Base-by-base conservation (phyloP, 2,888 invertebrate genomes). In the Scaptomyza tumidula region DNA sequence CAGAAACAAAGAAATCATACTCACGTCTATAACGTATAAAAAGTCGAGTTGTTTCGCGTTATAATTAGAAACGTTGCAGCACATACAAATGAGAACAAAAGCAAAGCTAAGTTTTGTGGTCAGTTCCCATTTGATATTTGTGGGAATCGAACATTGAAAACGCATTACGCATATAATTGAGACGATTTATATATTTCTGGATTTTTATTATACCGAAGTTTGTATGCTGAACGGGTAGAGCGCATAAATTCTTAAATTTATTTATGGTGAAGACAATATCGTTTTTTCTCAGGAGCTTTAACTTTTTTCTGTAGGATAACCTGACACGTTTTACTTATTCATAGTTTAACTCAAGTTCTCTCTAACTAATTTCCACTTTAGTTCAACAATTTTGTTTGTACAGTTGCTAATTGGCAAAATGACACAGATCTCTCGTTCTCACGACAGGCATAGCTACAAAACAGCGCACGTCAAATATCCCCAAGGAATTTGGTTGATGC, bases 31-130 rank as follows among this genome's bases (percentile, higher is more conserved):
- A 54, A 39, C 2, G 3, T 3, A 5, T 19, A 19, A 19, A 19
- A 19, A 35, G 39, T 16, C 39, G 16, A 7, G 9, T 53, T 29
- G 55, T 56, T 62, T 62, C 45, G 62, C 39, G 31, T 54, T 63
- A 63, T 72, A 75, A 77, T 72, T 75, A 57, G 72, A 75, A 67
- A 57, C 19, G 19, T 54, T 63, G 72, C 74, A 43, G 37, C 13
- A 50, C 55, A 67, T 72, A 77, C 78, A 71, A 72, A 75, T 75
- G 67, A 66, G 61, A 19, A 33, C 19, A 19, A 19, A 19, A 19
- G 19, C 19, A 1, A 19, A 19, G 11, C 13, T 5, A 3, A 24
- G 14, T 24, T 60, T 45, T 65, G 55, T 53, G 45, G 45, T 57
- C 57, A 66, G 45, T 55, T 44, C 13, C 27, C 33, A 19, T 52